These are phyloP conservation scores for Acropternis orthonyx DNA, from an alignment of 2,797 vertebrate species.

Conservation along the genomic window DNA sequence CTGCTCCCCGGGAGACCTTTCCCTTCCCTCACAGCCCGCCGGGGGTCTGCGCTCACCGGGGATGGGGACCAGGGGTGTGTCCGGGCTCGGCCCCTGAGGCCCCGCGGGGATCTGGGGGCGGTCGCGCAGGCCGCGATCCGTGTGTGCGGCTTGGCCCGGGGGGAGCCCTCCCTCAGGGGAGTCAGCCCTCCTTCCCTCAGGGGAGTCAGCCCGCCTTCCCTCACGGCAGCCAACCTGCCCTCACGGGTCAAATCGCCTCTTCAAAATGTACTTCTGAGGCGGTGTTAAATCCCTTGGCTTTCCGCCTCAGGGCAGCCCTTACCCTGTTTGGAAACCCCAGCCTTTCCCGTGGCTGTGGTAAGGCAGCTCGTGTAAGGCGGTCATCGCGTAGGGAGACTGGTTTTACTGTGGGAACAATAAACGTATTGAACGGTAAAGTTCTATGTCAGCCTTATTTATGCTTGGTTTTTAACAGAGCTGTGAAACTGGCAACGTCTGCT, in stretches of 20 bases:
- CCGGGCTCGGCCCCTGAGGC: neutral
- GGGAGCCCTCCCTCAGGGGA: neutral
- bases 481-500: neutral
- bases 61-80: fast-evolving
- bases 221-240: too few species aligned
- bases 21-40: neutral
- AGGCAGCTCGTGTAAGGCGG: neutral
- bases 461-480: neutral
- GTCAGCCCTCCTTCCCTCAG: too few species aligned
- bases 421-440: neutral
- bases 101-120: neutral
- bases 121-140: neutral
- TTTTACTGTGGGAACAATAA: neutral
- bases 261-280: fast-evolving
- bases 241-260: fast-evolving
- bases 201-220: too few species aligned
- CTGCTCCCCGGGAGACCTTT: fast-evolving
- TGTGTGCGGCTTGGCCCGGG: neutral
- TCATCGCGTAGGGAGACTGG: fast-evolving
- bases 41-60: neutral
- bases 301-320: neutral
- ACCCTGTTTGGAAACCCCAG: fast-evolving
- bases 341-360: fast-evolving
- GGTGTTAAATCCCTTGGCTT: fast-evolving
- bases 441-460: fast-evolving